Conservation (phyloP, 2,113 vertebrate genomes). For the Oncorhynchus gorbuscha region DNA sequence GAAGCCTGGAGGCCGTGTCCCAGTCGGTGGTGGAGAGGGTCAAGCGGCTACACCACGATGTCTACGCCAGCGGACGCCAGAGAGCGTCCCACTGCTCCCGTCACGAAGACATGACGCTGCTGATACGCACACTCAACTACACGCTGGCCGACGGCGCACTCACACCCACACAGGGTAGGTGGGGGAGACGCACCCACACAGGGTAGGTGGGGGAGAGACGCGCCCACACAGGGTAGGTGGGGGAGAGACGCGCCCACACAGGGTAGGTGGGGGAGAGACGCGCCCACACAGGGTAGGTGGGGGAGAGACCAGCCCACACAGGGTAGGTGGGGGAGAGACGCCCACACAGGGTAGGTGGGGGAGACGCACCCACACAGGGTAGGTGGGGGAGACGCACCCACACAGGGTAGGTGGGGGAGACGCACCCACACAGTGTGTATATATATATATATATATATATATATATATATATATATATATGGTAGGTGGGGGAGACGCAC, state of each 20-base stretch:
- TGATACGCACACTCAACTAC: conserved; percentile 92
- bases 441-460: too few relatives aligned
- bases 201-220: background rate
- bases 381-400: too few relatives aligned
- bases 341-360: too few relatives aligned
- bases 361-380: too few relatives aligned
- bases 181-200: conserved; percentile 57
- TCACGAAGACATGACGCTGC: conserved; percentile 97
- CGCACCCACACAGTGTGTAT: too few relatives aligned
- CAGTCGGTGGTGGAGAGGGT: conserved; percentile 95
- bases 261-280: conserved; percentile 37
- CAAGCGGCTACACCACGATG: conserved; percentile 89
- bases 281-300: too few relatives aligned
- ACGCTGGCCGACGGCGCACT: conserved; percentile 79
- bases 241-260: conserved; percentile 81
- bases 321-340: too few relatives aligned
- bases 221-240: conserved; percentile 56
- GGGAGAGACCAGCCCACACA: too few relatives aligned
- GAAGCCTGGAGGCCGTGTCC: conserved; percentile 84
- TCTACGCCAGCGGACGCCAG: conserved; percentile 85
- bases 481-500: too few relatives aligned
- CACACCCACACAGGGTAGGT: conserved; percentile 84
- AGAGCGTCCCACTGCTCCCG: conserved; percentile 83
- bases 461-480: too few relatives aligned
- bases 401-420: too few relatives aligned